phyloP scores from a whole-genome alignment of 2,113 vertebrate species.

The Lamprologus speciosus region DNA sequence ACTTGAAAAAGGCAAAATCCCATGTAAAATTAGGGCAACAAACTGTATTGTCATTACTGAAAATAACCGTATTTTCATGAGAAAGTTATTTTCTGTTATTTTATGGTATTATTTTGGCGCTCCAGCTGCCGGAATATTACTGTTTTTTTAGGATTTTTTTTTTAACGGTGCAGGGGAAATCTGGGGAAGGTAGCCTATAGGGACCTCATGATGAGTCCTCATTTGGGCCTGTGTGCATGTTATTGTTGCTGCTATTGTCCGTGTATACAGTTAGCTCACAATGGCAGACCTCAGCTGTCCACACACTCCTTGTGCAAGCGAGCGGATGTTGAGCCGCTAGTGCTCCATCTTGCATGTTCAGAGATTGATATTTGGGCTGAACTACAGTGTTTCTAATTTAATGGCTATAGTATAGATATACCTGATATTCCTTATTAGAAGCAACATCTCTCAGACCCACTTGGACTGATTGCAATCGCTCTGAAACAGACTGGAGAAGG shows the following conservation, averaged over 20 bases:
- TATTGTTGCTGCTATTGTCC: background rate
- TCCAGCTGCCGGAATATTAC: background rate
- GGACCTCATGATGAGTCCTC: background rate
- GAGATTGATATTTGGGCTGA: background rate
- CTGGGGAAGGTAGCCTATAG: background rate
- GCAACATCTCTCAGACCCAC: background rate
- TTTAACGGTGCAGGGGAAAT: background rate
- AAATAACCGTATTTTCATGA: background rate
- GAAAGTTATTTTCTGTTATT: background rate
- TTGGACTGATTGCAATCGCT: background rate
- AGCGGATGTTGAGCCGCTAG: background rate
- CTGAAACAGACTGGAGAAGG: background rate
- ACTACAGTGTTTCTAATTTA: background rate
- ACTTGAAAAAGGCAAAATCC: background rate
- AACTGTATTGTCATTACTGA: background rate
- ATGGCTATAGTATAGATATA: background rate
- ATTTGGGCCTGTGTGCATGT: background rate
- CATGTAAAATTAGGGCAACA: background rate
- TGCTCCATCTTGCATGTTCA: slow-evolving; percentile 22
- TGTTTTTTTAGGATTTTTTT: background rate
- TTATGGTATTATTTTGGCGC: background rate
- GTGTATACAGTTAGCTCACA: slow-evolving; percentile 11
- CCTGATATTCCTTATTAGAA: background rate
- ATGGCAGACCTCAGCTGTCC: slow-evolving; percentile 29
- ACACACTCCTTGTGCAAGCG: background rate